phyloP scores from a whole-genome alignment of 2,888 invertebrate species.

The Lottia scabra region DNA sequence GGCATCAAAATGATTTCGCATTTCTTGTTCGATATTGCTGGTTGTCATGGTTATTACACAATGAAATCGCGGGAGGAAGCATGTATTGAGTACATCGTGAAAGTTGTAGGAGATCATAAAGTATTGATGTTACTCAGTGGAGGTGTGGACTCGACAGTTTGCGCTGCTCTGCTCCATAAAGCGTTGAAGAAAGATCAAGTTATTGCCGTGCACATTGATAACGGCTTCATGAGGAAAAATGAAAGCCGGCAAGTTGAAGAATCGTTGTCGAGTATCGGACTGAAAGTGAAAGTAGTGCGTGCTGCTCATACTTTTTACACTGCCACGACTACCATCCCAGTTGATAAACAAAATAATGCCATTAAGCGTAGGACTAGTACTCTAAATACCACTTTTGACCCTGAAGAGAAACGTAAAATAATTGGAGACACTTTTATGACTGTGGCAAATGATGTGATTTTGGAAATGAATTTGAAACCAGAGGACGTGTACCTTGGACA shows the following conservation, averaged over 20 bases:
- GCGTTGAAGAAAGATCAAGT: slow-evolving; percentile 88
- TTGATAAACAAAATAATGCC: slow-evolving; percentile 72
- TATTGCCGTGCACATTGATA: slow-evolving; percentile 97
- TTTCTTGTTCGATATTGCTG: slow-evolving; percentile 92
- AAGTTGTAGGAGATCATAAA: slow-evolving; percentile 90
- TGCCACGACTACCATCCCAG: slow-evolving; percentile 84
- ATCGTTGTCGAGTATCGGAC: slow-evolving; percentile 84
- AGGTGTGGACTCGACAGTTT: slow-evolving; percentile 99
- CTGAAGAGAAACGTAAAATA: slow-evolving; percentile 97
- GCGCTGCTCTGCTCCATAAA: slow-evolving; percentile 92
- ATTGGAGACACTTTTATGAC: slow-evolving; percentile 99
- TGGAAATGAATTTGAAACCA: slow-evolving; percentile 87
- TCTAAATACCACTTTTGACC: slow-evolving; percentile 73
- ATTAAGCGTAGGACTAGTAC: slow-evolving; percentile 78
- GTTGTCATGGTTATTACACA: slow-evolving; percentile 87
- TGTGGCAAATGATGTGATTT: slow-evolving; percentile 89
- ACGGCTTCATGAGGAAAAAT: slow-evolving; percentile 98
- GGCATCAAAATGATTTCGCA: slow-evolving; percentile 93
- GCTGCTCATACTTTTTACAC: slow-evolving; percentile 73
- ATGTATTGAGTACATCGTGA: slow-evolving; percentile 92
- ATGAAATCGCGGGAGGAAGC: slow-evolving; percentile 87
- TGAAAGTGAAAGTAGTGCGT: slow-evolving; percentile 78
- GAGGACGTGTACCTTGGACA: slow-evolving; percentile 94
- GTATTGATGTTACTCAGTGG: slow-evolving; percentile 94
- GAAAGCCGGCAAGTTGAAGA: slow-evolving; percentile 91